These are phyloP conservation scores for Cataglyphis hispanica DNA, from an alignment of 1,140 invertebrate species.

Conservation along the genomic window DNA sequence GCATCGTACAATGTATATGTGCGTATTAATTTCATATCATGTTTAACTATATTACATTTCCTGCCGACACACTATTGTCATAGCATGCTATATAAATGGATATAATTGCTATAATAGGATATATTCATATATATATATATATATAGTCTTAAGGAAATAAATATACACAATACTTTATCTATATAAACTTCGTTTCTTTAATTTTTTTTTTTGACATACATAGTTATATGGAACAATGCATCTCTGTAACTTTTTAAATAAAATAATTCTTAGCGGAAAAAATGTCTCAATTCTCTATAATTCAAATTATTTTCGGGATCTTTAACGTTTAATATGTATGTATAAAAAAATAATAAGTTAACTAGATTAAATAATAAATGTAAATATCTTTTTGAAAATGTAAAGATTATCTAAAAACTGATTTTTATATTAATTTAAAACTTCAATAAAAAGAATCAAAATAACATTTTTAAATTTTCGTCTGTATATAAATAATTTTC, in stretches of 20 bases:
- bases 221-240: conserved; percentile 1
- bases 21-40: conserved; percentile 41
- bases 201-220: conserved; percentile 40
- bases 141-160: conserved; percentile 37
- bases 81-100: neutral
- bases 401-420: neutral
- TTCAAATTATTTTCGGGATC: too few species aligned
- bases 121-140: conserved; percentile 19
- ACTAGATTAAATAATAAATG: too few species aligned
- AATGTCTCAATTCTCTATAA: neutral
- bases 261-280: neutral
- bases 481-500: neutral
- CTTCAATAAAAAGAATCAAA: neutral
- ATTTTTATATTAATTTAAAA: neutral
- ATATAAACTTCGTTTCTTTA: conserved; percentile 39
- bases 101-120: neutral
- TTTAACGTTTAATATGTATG: too few species aligned
- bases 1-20: conserved; percentile 43
- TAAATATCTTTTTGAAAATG: too few species aligned
- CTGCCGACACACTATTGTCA: neutral
- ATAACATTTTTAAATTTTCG: neutral
- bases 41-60: conserved; percentile 36
- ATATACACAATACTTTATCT: conserved; percentile 51
- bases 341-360: too few species aligned
- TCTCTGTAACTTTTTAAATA: conserved; percentile 43